Base-by-base conservation (phyloP, 1,140 invertebrate species). In the Rhagoletis pomonella region DNA sequence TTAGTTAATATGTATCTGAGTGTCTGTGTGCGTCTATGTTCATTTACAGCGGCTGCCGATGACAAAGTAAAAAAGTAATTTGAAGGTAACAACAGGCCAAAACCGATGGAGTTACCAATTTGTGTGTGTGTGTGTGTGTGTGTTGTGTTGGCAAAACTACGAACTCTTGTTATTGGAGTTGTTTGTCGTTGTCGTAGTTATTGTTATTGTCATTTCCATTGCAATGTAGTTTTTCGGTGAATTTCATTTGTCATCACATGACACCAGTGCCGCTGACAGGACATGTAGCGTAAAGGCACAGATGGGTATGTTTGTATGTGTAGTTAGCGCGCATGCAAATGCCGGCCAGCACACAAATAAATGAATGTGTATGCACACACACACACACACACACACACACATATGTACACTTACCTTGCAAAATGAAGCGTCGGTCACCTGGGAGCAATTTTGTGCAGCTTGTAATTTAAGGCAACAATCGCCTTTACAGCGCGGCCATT, bases 181-280 rank as follows among this genome's bases (percentile, higher is more conserved):
- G 44, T 58, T 29, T 14, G 4, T 62, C 12, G 5, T n/a, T 62
- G 60, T n/a, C 17, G n/a, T 62, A 4, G 60, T 55, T 55, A 55
- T 55, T 58, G 47, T 58, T n/a, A 17, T 81, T 50, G 47, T 55
- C 50, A 55, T 55, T 55, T 10, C 44, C 47, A 81, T 81, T 29
- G 47, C 73, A 55, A 55, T 58, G n/a, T 55, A 81, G 73, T 50
- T 81, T 81, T 81, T 81, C 73, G 73, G 44, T 55, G 73, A 55
- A 81, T 81, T 81, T 81, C 73, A 81, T 81, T 58, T 81, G 47
- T 81, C 73, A 81, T 58, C 73, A 81, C n/a, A 81, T 81, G 44
- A 55, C 73, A 81, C 73, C 73, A 81, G 73, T 91, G 90, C 64
- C 89, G 88, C 88, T 91, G 90, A 91, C 90, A 91, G 90, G 89